A percentile compares a stretch with the other conserved stretches of the same genome.
Evolutionary conservation across 1,140 invertebrate genomes (phyloP).

Genomic region (Brachystomella parvula): DNA sequence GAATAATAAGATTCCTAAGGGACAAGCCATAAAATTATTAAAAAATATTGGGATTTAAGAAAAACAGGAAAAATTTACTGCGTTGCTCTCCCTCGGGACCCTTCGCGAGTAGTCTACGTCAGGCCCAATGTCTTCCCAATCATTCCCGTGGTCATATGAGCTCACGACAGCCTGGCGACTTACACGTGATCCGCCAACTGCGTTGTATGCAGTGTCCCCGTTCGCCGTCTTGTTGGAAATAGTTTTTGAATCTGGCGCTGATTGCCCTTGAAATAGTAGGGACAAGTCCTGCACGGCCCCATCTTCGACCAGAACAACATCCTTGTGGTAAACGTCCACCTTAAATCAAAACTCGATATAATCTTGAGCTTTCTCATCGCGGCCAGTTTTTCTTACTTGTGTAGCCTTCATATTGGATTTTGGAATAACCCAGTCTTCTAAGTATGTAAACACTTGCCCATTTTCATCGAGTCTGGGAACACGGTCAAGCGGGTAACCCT

Average conservation of each 20-base stretch:
- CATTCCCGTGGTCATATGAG: background rate
- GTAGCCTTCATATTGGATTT: background rate
- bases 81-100: background rate
- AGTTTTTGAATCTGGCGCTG: background rate
- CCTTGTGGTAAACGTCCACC: background rate
- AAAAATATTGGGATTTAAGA: too few relatives aligned
- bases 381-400: background rate
- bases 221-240: background rate
- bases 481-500: background rate
- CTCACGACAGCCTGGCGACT: too few relatives aligned
- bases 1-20: background rate
- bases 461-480: background rate
- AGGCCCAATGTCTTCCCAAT: background rate
- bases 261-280: background rate
- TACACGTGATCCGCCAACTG: background rate
- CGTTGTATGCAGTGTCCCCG: background rate
- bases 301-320: background rate
- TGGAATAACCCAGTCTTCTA: background rate
- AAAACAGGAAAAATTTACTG: too few relatives aligned
- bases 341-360: background rate
- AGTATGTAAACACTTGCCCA: background rate
- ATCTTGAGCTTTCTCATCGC: background rate
- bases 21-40: background rate
- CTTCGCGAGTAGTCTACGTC: background rate
- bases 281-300: background rate